A percentile compares a stretch with the other conserved stretches of the same genome.
phyloP scores from a whole-genome alignment of 2,797 vertebrate species.

The Limosa lapponica region DNA sequence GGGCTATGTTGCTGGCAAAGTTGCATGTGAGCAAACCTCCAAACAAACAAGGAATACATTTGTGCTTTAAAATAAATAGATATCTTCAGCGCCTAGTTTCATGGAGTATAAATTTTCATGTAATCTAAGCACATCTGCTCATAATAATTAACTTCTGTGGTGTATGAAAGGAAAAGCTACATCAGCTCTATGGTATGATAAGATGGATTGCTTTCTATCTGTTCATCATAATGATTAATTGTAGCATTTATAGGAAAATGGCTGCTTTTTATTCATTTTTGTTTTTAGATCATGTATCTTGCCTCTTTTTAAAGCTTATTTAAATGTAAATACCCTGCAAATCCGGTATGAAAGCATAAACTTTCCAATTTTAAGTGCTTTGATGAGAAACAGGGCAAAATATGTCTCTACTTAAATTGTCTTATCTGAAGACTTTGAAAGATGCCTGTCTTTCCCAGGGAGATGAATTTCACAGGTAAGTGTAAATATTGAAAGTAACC shows the following conservation, averaged over 20 bases:
- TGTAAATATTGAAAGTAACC: too few relatives aligned
- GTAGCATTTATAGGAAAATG: constrained; percentile 59
- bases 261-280: constrained; percentile 70
- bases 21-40: background rate
- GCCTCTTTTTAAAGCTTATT: constrained; percentile 34
- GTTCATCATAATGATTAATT: constrained; percentile 77
- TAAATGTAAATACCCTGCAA: constrained; percentile 64
- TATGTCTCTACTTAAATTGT: background rate
- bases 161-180: constrained; percentile 67
- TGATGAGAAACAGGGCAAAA: constrained; percentile 24
- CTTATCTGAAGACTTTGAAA: constrained; percentile 62
- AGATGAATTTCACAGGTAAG: constrained; percentile 58
- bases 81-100: constrained; percentile 51
- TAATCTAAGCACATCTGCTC: constrained; percentile 77
- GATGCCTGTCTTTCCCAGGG: constrained; percentile 45
- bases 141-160: constrained; percentile 75
- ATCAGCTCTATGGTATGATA: constrained; percentile 60
- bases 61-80: constrained; percentile 37
- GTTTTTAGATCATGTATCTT: constrained; percentile 44
- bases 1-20: rapidly evolving
- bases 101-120: constrained; percentile 69
- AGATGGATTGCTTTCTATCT: constrained; percentile 69
- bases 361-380: constrained; percentile 35
- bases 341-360: constrained; percentile 32
- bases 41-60: constrained; percentile 6